Conservation (phyloP, 2,797 vertebrate species). For the Chelidonichthys spinosus region DNA sequence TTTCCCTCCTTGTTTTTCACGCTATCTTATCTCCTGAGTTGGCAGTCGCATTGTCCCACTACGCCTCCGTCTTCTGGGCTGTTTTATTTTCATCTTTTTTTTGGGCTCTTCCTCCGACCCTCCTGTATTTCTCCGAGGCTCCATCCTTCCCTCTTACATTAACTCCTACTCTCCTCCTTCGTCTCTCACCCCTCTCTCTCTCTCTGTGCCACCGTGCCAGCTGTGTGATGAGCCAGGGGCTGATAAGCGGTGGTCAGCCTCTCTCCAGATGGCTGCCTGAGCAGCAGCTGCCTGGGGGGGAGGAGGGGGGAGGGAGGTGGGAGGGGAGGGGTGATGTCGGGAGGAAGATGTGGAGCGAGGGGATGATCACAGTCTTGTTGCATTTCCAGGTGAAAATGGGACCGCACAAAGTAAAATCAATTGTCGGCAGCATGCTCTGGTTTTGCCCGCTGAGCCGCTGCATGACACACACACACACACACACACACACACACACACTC, state of each 20-base stretch:
- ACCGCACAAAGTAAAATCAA: constrained; percentile 75
- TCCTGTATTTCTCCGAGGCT: constrained; percentile 41
- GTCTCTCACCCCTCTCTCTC: constrained; percentile 14
- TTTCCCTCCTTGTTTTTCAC: constrained; percentile 29
- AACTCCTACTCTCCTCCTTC: constrained; percentile 44
- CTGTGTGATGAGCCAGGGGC: constrained; percentile 81
- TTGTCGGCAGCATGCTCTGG: constrained; percentile 57
- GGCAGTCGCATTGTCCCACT: constrained; percentile 15
- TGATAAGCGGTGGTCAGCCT: constrained; percentile 82
- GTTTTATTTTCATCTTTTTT: not conserved
- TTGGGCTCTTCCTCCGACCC: constrained; percentile 24
- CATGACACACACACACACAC: constrained; percentile 23
- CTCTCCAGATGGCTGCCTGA: constrained; percentile 83
- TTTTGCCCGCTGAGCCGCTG: constrained; percentile 48
- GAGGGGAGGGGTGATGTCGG: not conserved
- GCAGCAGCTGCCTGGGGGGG: constrained; percentile 79
- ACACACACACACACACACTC: constrained; percentile 21
- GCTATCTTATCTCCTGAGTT: constrained; percentile 37
- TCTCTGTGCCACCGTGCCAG: constrained; percentile 69
- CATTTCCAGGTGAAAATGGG: constrained; percentile 78
- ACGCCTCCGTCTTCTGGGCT: constrained; percentile 12
- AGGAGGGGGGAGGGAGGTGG: constrained; percentile 43
- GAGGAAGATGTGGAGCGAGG: constrained; percentile 39
- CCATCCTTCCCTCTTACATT: constrained; percentile 39
- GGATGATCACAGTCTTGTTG: constrained; percentile 79